Evolutionary conservation across 2,113 vertebrate genomes (phyloP).

Genomic region (Eulemur macaco): DNA sequence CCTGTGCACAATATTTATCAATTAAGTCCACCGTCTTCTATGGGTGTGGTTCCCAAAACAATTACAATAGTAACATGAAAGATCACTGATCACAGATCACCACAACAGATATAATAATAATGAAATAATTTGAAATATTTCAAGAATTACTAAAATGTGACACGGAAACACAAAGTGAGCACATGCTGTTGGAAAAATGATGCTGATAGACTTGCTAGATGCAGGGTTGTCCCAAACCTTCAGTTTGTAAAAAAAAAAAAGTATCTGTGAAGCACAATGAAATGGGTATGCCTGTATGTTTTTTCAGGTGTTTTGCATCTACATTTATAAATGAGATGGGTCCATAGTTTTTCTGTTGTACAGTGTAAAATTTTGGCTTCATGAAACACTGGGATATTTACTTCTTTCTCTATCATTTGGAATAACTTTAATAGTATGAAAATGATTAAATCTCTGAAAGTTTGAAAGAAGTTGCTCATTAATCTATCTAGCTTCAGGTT

Average conservation of each 20-base stretch:
- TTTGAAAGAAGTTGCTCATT: background rate
- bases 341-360: background rate
- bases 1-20: background rate
- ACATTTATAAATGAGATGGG: background rate
- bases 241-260: background rate
- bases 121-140: background rate
- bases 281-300: background rate
- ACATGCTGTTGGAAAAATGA: background rate
- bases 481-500: background rate
- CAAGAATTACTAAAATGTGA: background rate
- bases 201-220: background rate
- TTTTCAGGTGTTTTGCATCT: background rate
- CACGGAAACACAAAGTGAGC: background rate
- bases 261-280: background rate
- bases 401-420: background rate
- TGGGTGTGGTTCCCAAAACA: background rate
- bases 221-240: background rate
- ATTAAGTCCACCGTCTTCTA: background rate
- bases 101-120: background rate
- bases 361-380: background rate
- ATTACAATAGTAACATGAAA: background rate
- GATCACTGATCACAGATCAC: background rate
- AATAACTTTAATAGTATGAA: background rate
- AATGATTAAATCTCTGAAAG: background rate
- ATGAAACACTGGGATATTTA: background rate